Evolutionary conservation across 2,888 invertebrate species (phyloP).

Genomic region (Alcis repandata): DNA sequence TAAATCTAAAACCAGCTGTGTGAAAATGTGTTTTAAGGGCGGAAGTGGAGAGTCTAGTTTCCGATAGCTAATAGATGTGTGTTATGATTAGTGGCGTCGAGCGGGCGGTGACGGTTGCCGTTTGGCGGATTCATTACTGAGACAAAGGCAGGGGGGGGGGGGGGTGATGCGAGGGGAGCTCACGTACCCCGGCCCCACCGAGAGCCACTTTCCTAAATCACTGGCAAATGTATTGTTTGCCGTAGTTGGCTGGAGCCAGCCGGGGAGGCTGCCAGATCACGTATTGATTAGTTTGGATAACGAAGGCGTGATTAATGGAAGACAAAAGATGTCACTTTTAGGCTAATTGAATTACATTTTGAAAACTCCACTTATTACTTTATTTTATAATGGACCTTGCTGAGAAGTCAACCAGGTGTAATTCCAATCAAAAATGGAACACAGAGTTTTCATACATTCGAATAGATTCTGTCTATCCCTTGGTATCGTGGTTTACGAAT

Average conservation of each 20-base stretch:
- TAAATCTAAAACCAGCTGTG: neutral
- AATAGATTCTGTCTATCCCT: too few relatives aligned
- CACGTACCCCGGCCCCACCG: conserved; percentile 46
- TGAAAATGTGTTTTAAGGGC: conserved; percentile 38
- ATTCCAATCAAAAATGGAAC: too few relatives aligned
- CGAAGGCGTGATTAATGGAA: conserved; percentile 20
- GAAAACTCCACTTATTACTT: neutral
- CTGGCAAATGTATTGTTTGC: conserved; percentile 76
- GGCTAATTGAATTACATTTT: neutral
- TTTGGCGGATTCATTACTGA: conserved; percentile 86
- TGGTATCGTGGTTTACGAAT: too few relatives aligned
- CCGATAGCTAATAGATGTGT: conserved; percentile 61
- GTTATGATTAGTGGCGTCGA: conserved; percentile 73
- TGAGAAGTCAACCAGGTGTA: too few relatives aligned
- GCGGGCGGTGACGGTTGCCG: conserved; percentile 74
- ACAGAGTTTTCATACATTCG: too few relatives aligned
- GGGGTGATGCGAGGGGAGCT: conserved; percentile 50
- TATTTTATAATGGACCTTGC: too few relatives aligned
- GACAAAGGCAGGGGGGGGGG: conserved; percentile 72
- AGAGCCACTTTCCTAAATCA: conserved; percentile 84
- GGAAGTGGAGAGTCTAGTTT: conserved; percentile 61
- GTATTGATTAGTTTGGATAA: conserved; percentile 35
- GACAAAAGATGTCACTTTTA: conserved; percentile 3
- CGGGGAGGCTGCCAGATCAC: conserved; percentile 29
- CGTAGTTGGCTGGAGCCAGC: conserved; percentile 49